Base-by-base conservation (phyloP, 2,888 invertebrate genomes). In the Eremobia ochroleuca region DNA sequence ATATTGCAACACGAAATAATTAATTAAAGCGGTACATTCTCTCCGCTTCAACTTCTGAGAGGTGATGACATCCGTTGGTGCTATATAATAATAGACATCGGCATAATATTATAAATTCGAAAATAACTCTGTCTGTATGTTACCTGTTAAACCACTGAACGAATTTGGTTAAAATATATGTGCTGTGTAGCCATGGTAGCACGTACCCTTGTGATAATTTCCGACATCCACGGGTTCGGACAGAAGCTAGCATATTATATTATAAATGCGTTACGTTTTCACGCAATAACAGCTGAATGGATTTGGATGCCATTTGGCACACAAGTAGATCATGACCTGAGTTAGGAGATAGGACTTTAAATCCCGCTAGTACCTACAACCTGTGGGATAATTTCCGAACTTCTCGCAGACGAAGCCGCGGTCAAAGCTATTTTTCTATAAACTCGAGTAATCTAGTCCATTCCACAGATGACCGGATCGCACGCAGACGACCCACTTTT, bases 401-500 rank as follows among this genome's bases (percentile, higher is more conserved):
- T 31, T 2, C 25, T 31, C 3, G 25, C 5, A 3, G 18, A 0
- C 3, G 25, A 25, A 55, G 3, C 11, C 5, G 15, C 11, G 0
- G 3, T 18, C 3, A 34, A 6, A n/a, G 11, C 6, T 21, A 59
- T 21, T 73, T 88, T 89, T 84, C 73, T 81, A 85, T 78, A 77
- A 85, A 77, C 81, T 80, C 69, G 58, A 78, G 79, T 84, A 85
- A 86, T 86, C 87, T 77, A 85, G 85, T 82, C 67, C 78, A 82
- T 87, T 87, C 76, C 76, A 70, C 69, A 82, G 85, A 83, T 81
- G 86, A 82, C 81, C 75, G 77, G 82, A 86, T 84, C 74, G 84
- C 71, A 87, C 85, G 89, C 88, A 86, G 86, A 46, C 69, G 89
- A 80, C 86, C 89, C 82, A 89, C 69, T 87, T 85, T 82, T 62